Evolutionary conservation across 1,140 invertebrate genomes (phyloP).

Genomic region (Trichonephila clavipes): DNA sequence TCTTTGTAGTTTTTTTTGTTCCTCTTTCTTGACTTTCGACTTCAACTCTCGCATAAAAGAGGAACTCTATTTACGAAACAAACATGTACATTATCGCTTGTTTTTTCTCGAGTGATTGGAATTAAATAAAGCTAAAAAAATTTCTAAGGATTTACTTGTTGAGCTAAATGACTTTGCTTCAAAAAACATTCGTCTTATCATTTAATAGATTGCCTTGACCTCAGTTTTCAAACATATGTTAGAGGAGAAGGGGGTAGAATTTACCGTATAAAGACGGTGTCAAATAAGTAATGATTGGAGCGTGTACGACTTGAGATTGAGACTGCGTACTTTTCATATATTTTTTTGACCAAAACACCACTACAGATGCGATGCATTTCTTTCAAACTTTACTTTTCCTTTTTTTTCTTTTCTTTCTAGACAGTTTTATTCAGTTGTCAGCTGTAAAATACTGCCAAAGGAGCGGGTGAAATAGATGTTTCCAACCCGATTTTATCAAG

Average conservation of each 20-base stretch:
- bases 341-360: neutral
- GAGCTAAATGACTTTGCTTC: constrained; percentile 9
- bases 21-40: neutral
- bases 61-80: neutral
- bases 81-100: neutral
- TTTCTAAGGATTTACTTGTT: neutral
- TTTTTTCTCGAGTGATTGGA: neutral
- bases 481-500: constrained; percentile 10
- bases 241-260: neutral
- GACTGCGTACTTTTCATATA: neutral
- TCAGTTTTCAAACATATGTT: neutral
- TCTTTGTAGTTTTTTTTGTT: neutral
- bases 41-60: neutral
- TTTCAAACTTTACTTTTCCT: neutral
- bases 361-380: neutral
- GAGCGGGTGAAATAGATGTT: constrained; percentile 5
- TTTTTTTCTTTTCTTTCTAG: neutral
- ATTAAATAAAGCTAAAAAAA: neutral
- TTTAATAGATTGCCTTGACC: constrained; percentile 17
- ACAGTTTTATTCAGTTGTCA: constrained; percentile 9
- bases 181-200: constrained; percentile 7
- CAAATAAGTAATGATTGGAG: neutral
- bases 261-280: neutral
- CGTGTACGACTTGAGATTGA: neutral
- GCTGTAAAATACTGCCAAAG: neutral